Percentiles rank a stretch among this genome's conserved stretches.
phyloP scores from a whole-genome alignment of 2,888 invertebrate species.

The Tortrix viridana region DNA sequence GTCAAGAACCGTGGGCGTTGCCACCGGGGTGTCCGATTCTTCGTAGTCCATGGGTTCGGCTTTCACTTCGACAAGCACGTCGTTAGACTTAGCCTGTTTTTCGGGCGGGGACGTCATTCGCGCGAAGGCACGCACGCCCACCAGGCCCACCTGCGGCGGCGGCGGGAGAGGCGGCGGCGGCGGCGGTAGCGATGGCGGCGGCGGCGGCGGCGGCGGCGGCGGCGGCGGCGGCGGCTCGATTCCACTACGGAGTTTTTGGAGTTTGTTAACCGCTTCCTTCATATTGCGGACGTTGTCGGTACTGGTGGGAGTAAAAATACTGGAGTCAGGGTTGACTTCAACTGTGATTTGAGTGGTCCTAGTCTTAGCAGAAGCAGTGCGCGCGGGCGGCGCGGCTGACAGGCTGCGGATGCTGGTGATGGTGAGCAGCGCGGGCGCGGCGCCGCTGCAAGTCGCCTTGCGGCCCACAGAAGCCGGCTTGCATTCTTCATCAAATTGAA shows the following conservation, averaged over 20 bases:
- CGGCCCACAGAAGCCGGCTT: constrained; percentile 59
- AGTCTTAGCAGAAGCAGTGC: constrained; percentile 32
- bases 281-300: constrained; percentile 58
- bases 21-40: constrained; percentile 65
- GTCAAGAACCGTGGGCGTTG: constrained; percentile 72
- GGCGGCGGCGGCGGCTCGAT: constrained; percentile 42
- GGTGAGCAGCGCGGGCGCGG: constrained; percentile 56
- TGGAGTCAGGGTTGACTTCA: constrained; percentile 54
- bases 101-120: constrained; percentile 66
- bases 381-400: constrained; percentile 49
- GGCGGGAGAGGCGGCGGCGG: too few relatives aligned
- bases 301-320: constrained; percentile 63
- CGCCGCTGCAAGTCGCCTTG: constrained; percentile 44
- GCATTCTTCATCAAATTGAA: constrained; percentile 63
- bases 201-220: too few relatives aligned
- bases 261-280: constrained; percentile 61
- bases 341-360: constrained; percentile 54
- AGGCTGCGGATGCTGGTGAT: constrained; percentile 68
- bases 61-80: constrained; percentile 71
- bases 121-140: constrained; percentile 75
- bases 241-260: constrained; percentile 57
- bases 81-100: constrained; percentile 41
- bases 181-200: too few relatives aligned
- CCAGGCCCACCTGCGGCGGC: constrained; percentile 59
- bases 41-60: constrained; percentile 73